Base-by-base conservation (phyloP, 2,888 invertebrate genomes). In the Lycocerus yunnanus region DNA sequence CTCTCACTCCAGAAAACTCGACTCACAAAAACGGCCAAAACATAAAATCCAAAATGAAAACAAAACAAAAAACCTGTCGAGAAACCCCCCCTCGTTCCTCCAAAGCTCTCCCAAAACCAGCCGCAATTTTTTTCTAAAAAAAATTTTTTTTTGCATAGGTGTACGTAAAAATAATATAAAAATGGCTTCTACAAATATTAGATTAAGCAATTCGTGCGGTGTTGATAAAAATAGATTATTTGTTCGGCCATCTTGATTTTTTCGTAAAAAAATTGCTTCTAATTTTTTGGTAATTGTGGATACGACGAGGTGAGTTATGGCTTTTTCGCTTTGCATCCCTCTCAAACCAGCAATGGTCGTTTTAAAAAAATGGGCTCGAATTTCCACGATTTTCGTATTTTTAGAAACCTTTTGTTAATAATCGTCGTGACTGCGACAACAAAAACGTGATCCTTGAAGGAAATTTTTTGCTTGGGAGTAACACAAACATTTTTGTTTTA, bases 181-280 rank as follows among this genome's bases (percentile, higher is more conserved):
- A 81, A 82, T 82, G 80, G 80, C 80, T 79, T 80, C 81, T 78
- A 76, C 81, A 82, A 82, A 84, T 82, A 83, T 83, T 81, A 78
- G 82, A 78, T 76, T 78, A 76, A 70, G 78, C 77, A 78, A 78
- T 78, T 78, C 72, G 74, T 71, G 67, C 70, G 71, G 69, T 72
- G 74, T 66, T 72, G 83, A 85, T 86, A 87, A 86, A 87, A 87
- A 87, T 86, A 86, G 85, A 85, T 79, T 85, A 82, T 86, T 87
- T 86, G 85, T 80, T 83, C 87, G 82, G 86, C 87, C 87, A 87
- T 87, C 82, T 86, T 86, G 84, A 82, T 77, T 80, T 81, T 82
- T 81, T 75, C 78, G 72, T 67, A 69, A 68, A 75, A 75, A 69
- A 72, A 73, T 69, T 58, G 21, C 18, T 24, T 20, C 24, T 16